phyloP scores from a whole-genome alignment of 1,140 invertebrate species.

The Teleogryllus occipitalis region DNA sequence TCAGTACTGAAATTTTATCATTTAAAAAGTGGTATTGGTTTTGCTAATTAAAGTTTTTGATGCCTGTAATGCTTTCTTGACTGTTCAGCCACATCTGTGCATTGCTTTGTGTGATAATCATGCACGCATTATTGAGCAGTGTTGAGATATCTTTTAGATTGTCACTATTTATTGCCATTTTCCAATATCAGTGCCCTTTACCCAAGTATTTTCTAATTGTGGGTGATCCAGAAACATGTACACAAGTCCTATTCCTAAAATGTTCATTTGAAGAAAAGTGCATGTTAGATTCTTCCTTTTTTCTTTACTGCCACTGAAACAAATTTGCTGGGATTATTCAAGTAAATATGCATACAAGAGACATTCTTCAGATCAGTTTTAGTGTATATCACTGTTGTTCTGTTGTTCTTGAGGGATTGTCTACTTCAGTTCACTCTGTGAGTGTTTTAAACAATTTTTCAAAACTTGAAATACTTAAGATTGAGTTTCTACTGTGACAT shows the following conservation, averaged over 20 bases:
- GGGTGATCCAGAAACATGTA: too few relatives aligned
- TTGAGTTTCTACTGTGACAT: too few relatives aligned
- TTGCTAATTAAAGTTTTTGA: not conserved
- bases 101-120: not conserved
- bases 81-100: not conserved
- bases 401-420: too few relatives aligned
- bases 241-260: too few relatives aligned
- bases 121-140: not conserved
- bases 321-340: not conserved
- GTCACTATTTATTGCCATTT: not conserved
- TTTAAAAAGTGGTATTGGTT: not conserved
- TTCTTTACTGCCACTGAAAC: not conserved
- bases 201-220: too few relatives aligned
- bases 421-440: too few relatives aligned
- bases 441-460: too few relatives aligned
- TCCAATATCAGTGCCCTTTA: not conserved
- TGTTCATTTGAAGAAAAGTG: too few relatives aligned
- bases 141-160: not conserved
- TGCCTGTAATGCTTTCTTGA: not conserved
- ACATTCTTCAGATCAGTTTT: too few relatives aligned
- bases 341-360: not conserved
- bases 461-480: too few relatives aligned
- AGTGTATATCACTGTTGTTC: too few relatives aligned
- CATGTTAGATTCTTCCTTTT: not conserved
- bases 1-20: not conserved